Evolutionary conservation across 2,113 vertebrate genomes (phyloP), one percentile per base, ranked within the genome.

Genomic region (Lepus europaeus): DNA sequence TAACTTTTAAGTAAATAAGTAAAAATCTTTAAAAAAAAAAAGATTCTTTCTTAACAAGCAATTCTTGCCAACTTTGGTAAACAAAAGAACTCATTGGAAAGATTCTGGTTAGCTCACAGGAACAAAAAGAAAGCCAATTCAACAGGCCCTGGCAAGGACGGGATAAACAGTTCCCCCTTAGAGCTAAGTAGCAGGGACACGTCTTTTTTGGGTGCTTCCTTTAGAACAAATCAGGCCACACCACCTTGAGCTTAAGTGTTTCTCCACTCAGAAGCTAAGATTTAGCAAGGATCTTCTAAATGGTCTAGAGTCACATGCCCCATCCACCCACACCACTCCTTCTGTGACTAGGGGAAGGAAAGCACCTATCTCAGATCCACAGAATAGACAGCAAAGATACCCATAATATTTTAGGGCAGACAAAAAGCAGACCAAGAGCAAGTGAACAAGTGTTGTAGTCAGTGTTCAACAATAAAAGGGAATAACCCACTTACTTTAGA

Each of bases 211-310:
- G 33, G 56, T 25, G 3, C 27, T 61, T 91, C 68, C n/a, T 66
- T 9, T 72, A 45, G 8, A 83, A 16, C 10, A 27, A 63, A 27
- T 80, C 61, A 23, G 31, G 36, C 85, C 59, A 63, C 76, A 63
- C 5, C n/a, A 86, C 10, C 13, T 29, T 78, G 39, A 53, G 39
- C 25, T 53, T 63, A 80, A 45, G 23, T 59, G 23, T 61, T 76
- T 31, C 13, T 93, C 66, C 25, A n/a, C 31, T 95, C 20, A 93
- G 56, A 93, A n/a, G 70, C 3, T 27, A 56, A 93, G 27, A 76
- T 14, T 56, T 81, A 31, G 79, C 68, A 85, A 96, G 92, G 31
- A 80, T 53, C 51, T 39, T 53, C 11, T 25, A 78, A 53, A 39
- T 49, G 81, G 56, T 9, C 9, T 5, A 73, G 9, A 39, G 29